phyloP scores from a whole-genome alignment of 2,888 invertebrate species.

The Geophilus truncorum region DNA sequence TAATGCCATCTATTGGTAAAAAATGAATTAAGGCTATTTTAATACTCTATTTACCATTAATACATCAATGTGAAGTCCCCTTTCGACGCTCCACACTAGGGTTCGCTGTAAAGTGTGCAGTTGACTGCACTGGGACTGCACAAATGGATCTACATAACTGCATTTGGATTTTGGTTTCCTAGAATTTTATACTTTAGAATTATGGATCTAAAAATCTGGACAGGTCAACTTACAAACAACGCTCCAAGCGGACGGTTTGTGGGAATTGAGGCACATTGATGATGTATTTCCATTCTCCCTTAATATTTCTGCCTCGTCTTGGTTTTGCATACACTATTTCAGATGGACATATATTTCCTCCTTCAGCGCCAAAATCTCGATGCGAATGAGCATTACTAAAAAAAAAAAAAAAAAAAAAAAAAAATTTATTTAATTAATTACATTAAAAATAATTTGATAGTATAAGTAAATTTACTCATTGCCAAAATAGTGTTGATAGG shows the following conservation, averaged over 20 bases:
- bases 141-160: constrained; percentile 71
- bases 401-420: not conserved
- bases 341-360: constrained; percentile 73
- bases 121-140: constrained; percentile 74
- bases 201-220: not conserved
- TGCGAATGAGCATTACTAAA: constrained; percentile 37
- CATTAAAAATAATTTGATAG: too few species aligned
- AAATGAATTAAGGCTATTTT: too few species aligned
- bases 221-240: constrained; percentile 63
- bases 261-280: constrained; percentile 74
- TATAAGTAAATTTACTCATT: constrained; percentile 35
- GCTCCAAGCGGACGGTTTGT: constrained; percentile 73
- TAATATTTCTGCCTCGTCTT: constrained; percentile 66
- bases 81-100: constrained; percentile 72
- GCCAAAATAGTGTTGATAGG: constrained; percentile 46
- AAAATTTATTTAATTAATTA: too few species aligned
- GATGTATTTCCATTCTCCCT: constrained; percentile 78
- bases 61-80: constrained; percentile 75
- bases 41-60: constrained; percentile 66
- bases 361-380: constrained; percentile 55
- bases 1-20: too few species aligned
- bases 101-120: constrained; percentile 77
- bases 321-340: constrained; percentile 73
- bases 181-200: constrained; percentile 42
- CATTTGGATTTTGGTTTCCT: constrained; percentile 70